Evolutionary conservation across 2,113 vertebrate species (phyloP).

Genomic region (Butastur rufipennis): DNA sequence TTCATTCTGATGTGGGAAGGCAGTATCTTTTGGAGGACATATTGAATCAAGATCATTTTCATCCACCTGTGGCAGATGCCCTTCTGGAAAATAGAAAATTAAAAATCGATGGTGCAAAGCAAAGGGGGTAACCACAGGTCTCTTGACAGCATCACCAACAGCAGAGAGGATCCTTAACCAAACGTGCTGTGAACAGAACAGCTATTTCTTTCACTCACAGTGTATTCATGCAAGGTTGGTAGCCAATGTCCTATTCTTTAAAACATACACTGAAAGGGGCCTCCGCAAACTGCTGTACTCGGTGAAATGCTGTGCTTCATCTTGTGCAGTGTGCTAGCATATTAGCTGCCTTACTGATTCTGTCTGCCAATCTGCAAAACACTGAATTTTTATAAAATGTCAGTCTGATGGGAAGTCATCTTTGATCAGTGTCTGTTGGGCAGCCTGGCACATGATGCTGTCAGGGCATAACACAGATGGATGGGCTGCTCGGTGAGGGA

Average conservation of each 20-base stretch:
- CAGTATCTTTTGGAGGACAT: background rate
- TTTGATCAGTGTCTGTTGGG: background rate
- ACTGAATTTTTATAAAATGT: background rate
- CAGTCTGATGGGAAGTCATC: background rate
- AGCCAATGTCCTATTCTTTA: background rate
- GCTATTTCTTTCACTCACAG: background rate
- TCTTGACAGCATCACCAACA: background rate
- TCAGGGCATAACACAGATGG: background rate
- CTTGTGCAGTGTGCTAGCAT: background rate
- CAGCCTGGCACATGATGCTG: background rate
- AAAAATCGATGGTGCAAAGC: background rate
- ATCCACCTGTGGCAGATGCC: background rate
- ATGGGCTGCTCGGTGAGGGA: background rate
- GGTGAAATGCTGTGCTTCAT: background rate
- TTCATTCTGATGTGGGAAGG: background rate
- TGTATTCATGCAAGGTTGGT: background rate
- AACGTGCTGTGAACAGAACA: background rate
- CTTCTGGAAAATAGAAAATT: background rate
- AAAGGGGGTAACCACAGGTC: background rate
- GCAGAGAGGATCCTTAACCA: background rate
- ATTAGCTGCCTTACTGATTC: background rate
- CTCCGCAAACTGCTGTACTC: background rate
- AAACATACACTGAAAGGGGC: background rate
- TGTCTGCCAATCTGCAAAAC: background rate
- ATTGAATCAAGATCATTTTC: background rate